Percentiles rank a stretch among this genome's conserved stretches.
These are phyloP conservation scores for Brachionus koreanus DNA, from an alignment of 1,140 invertebrate species.

Conservation along the genomic window DNA sequence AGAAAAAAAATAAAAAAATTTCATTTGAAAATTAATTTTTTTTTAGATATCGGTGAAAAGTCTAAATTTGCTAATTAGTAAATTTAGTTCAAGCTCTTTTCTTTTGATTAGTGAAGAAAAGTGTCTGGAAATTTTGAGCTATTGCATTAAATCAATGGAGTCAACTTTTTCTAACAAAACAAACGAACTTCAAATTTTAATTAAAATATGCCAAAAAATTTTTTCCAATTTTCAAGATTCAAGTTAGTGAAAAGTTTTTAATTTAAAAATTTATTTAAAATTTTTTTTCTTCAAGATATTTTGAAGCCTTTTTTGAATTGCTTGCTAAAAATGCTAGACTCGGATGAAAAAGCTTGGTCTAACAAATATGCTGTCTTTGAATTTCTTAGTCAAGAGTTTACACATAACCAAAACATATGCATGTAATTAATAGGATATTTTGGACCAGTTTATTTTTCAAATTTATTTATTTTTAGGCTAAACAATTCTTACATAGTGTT, in stretches of 20 bases:
- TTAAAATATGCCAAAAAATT: background rate
- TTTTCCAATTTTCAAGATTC: background rate
- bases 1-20: background rate
- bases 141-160: background rate
- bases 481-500: background rate
- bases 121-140: constrained; percentile 12
- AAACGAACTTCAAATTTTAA: background rate
- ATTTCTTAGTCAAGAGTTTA: background rate
- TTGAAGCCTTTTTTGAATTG: constrained; percentile 4
- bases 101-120: constrained; percentile 1
- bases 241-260: background rate
- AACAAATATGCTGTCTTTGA: background rate
- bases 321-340: background rate
- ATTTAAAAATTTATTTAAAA: background rate
- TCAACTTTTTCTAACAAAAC: background rate
- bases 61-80: constrained; percentile 29
- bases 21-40: background rate
- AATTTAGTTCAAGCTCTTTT: constrained; percentile 9
- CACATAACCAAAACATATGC: background rate
- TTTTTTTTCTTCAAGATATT: background rate
- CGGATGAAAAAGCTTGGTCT: background rate
- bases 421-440: background rate
- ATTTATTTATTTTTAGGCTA: background rate
- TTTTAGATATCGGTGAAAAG: background rate
- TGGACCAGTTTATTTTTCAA: too few species aligned